phyloP scores from a whole-genome alignment of 2,888 invertebrate species.

The Labia minor region DNA sequence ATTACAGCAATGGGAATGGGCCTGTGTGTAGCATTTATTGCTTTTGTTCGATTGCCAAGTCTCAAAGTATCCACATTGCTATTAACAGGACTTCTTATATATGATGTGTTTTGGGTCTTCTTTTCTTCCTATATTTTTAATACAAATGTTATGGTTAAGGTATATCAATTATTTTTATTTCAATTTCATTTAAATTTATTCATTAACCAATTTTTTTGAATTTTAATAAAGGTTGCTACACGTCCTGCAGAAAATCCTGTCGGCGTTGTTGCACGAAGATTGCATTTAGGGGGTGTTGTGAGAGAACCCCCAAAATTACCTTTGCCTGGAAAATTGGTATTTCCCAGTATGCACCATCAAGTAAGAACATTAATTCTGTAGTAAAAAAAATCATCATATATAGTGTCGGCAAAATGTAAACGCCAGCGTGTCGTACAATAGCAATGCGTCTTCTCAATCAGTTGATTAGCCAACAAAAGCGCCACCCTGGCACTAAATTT shows the following conservation, averaged over 20 bases:
- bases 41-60: slow-evolving; percentile 88
- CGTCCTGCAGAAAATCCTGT: slow-evolving; percentile 86
- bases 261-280: slow-evolving; percentile 82
- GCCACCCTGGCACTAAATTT: too few species aligned
- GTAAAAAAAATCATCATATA: background rate
- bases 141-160: slow-evolving; percentile 97
- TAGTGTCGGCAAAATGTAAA: too few species aligned
- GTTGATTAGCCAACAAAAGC: too few species aligned
- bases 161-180: slow-evolving; percentile 39
- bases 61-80: slow-evolving; percentile 90
- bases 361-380: background rate
- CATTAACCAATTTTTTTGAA: background rate
- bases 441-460: too few species aligned
- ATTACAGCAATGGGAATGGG: slow-evolving; percentile 92
- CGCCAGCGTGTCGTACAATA: too few species aligned
- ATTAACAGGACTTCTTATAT: slow-evolving; percentile 83
- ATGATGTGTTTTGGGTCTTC: slow-evolving; percentile 98
- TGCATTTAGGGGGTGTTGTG: slow-evolving; percentile 81
- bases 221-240: slow-evolving; percentile 50
- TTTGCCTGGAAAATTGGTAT: slow-evolving; percentile 91
- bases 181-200: background rate
- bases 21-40: slow-evolving; percentile 93
- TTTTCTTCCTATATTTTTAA: slow-evolving; percentile 97
- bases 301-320: slow-evolving; percentile 91
- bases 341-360: slow-evolving; percentile 76